These are phyloP conservation scores for Neoscelio sp. DNA, from an alignment of 2,888 invertebrate genomes.

Conservation along the genomic window DNA sequence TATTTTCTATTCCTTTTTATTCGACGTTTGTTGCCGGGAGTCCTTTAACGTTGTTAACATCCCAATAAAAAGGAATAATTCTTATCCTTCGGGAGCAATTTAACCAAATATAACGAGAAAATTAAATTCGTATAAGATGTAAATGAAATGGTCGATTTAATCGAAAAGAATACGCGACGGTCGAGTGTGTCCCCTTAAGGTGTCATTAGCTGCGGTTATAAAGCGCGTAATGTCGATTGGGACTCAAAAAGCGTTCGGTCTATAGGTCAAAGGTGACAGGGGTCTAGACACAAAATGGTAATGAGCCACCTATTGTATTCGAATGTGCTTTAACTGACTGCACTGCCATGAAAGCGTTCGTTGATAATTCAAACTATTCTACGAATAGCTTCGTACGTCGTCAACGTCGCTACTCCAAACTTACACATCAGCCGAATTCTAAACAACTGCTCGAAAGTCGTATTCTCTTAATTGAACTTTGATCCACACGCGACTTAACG, in stretches of 20 bases:
- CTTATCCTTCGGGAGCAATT: too few relatives aligned
- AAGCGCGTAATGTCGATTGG: conserved; percentile 45
- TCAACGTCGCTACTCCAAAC: conserved; percentile 54
- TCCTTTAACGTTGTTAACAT: too few relatives aligned
- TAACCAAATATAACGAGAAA: too few relatives aligned
- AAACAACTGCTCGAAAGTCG: conserved; percentile 54
- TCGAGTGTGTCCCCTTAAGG: conserved; percentile 26
- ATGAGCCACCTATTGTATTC: conserved; percentile 79
- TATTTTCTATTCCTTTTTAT: too few relatives aligned
- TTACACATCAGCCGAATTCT: conserved; percentile 60
- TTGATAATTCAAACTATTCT: conserved; percentile 64
- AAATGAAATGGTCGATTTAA: too few relatives aligned
- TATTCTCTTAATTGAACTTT: conserved; percentile 50
- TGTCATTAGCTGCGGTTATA: conserved; percentile 34
- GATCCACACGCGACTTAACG: conserved; percentile 5
- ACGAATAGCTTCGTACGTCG: conserved; percentile 43
- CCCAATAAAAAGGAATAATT: too few relatives aligned
- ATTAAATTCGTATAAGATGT: too few relatives aligned
- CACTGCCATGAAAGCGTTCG: conserved; percentile 50
- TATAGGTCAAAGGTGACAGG: conserved; percentile 77
- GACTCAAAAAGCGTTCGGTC: conserved; percentile 43
- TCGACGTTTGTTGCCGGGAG: too few relatives aligned
- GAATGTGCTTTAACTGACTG: conserved; percentile 70
- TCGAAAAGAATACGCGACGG: too few relatives aligned
- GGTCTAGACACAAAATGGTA: conserved; percentile 78